phyloP scores from a whole-genome alignment of 2,113 vertebrate genomes.

The Pseudorasbora parva region DNA sequence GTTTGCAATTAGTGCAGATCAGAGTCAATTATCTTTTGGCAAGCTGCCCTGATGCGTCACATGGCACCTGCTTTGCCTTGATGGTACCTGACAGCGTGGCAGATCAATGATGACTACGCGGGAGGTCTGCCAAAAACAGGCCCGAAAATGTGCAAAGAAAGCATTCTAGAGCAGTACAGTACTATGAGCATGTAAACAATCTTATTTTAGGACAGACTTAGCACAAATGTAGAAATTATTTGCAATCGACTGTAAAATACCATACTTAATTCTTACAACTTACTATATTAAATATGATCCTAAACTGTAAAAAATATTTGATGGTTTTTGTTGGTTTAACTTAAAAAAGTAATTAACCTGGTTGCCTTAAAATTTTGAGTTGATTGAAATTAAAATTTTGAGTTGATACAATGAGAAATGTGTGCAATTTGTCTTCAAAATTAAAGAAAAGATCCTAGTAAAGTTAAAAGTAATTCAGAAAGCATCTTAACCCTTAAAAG shows the following conservation, averaged over 20 bases:
- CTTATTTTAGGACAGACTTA: not conserved
- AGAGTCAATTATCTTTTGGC: constrained; percentile 82
- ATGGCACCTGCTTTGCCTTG: constrained; percentile 79
- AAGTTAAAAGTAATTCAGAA: too few species aligned
- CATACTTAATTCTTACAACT: not conserved
- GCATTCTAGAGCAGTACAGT: not conserved
- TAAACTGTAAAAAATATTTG: too few species aligned
- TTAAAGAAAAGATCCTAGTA: too few species aligned
- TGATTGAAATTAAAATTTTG: too few species aligned
- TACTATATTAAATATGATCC: not conserved
- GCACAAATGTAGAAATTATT: not conserved
- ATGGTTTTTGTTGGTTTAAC: too few species aligned
- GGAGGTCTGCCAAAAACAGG: constrained; percentile 45
- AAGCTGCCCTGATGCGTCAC: constrained; percentile 77
- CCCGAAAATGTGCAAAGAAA: constrained; percentile 1
- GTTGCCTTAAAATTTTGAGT: too few species aligned
- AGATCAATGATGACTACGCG: constrained; percentile 68
- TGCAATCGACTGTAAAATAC: not conserved
- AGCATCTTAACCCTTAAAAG: too few species aligned
- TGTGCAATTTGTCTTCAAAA: too few species aligned
- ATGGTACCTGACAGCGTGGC: constrained; percentile 77
- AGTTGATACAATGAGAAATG: too few species aligned
- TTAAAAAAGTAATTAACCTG: too few species aligned
- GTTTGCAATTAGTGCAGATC: constrained; percentile 83
- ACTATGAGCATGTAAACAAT: not conserved